phyloP scores from a whole-genome alignment of 2,888 invertebrate genomes.

The Coelopa pilipes region DNA sequence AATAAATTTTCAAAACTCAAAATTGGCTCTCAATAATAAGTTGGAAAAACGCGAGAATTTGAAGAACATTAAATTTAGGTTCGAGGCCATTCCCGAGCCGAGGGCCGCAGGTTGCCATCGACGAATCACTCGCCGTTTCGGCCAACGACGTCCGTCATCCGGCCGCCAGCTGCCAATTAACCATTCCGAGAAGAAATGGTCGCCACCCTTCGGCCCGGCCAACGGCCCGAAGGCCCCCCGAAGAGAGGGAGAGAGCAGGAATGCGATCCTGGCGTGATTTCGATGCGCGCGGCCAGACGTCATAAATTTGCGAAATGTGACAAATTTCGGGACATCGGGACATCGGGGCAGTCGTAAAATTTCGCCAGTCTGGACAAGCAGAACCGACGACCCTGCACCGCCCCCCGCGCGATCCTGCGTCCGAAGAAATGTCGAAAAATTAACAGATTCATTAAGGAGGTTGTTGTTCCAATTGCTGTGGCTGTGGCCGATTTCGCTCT shows the following conservation, averaged over 20 bases:
- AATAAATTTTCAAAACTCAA: no score
- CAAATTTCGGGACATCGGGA: background rate
- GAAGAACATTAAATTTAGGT: no score
- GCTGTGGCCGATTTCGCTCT: background rate
- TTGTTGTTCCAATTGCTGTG: background rate
- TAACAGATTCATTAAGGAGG: background rate
- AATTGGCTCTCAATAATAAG: no score
- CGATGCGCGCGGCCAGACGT: background rate
- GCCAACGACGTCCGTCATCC: no score
- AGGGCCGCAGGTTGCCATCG: no score
- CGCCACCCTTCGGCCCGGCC: no score
- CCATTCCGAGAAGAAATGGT: background rate
- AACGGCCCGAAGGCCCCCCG: background rate
- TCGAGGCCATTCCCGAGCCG: no score
- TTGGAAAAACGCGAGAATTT: no score
- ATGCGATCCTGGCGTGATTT: no score
- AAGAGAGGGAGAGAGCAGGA: background rate
- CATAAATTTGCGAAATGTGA: slow-evolving; percentile 14
- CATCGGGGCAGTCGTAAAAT: background rate
- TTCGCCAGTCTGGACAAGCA: background rate
- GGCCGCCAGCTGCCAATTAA: no score
- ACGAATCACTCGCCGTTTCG: no score
- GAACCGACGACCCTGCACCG: background rate
- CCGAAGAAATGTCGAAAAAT: background rate
- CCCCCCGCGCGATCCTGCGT: background rate